phyloP scores from a whole-genome alignment of 2,797 vertebrate species.

The Erethizon dorsatum region DNA sequence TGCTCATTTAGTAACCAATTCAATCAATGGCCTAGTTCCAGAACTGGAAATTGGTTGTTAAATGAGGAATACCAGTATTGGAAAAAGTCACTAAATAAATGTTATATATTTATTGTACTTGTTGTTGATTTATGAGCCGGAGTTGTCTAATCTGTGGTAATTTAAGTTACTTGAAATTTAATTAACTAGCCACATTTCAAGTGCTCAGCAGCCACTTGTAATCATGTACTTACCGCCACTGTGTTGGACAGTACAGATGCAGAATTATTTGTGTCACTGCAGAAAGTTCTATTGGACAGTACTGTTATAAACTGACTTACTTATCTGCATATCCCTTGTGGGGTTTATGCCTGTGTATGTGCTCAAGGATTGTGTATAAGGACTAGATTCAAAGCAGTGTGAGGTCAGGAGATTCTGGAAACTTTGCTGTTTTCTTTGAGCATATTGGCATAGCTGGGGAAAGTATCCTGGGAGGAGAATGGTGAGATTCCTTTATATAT shows the following conservation, averaged over 20 bases:
- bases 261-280: neutral
- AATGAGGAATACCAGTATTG: neutral
- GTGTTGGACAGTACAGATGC: too few species aligned
- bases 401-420: neutral
- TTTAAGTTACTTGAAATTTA: slow-evolving; percentile 29
- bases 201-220: too few species aligned
- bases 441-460: rapidly evolving
- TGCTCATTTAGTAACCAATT: too few species aligned
- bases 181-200: neutral
- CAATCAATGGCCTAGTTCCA: too few species aligned
- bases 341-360: neutral
- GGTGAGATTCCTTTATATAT: neutral
- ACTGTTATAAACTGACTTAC: too few species aligned
- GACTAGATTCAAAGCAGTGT: neutral
- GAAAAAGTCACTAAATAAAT: neutral
- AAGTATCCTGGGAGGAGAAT: neutral
- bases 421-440: neutral
- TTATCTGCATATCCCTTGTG: neutral
- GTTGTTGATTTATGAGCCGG: neutral
- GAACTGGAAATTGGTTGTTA: too few species aligned
- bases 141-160: neutral
- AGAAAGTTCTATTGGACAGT: neutral
- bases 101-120: neutral
- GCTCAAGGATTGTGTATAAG: neutral
- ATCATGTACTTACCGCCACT: neutral